Percentiles rank a stretch among this genome's conserved stretches.
Evolutionary conservation across 2,113 vertebrate genomes (phyloP).

Genomic region (Mus musculus): DNA sequence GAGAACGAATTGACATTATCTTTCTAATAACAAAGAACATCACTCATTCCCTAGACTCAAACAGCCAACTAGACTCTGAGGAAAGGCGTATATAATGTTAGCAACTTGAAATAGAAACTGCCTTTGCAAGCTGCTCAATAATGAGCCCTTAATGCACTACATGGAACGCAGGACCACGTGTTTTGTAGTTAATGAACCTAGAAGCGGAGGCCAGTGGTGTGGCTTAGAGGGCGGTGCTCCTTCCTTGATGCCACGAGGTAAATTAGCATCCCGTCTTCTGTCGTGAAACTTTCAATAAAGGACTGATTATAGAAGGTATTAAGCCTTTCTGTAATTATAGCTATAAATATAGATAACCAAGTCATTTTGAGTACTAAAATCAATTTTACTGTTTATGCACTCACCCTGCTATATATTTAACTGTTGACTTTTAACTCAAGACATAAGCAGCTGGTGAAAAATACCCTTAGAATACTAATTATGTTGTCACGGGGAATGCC

Average conservation of each 20-base stretch:
- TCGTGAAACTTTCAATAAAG: conserved; percentile 79
- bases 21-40: conserved; percentile 68
- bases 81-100: conserved; percentile 66
- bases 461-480: conserved; percentile 78
- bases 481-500: conserved; percentile 72
- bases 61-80: conserved; percentile 41
- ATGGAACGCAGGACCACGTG: conserved; percentile 28
- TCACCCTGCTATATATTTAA: conserved; percentile 74
- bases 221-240: conserved; percentile 13
- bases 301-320: conserved; percentile 77
- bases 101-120: conserved; percentile 76
- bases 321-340: conserved; percentile 77
- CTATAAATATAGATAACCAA: conserved; percentile 82
- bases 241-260: conserved; percentile 69
- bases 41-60: conserved; percentile 65
- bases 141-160: conserved; percentile 61
- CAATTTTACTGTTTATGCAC: conserved; percentile 70
- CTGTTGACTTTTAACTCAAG: conserved; percentile 81
- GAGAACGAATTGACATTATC: conserved; percentile 59
- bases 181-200: conserved; percentile 77
- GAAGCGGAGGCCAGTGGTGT: conserved; percentile 57
- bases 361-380: conserved; percentile 71
- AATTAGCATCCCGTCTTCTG: conserved; percentile 76
- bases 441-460: conserved; percentile 80
- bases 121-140: conserved; percentile 71